Evolutionary conservation across 2,888 invertebrate genomes (phyloP), one percentile per base, ranked within the genome.

Genomic region (Lithosia quadra): DNA sequence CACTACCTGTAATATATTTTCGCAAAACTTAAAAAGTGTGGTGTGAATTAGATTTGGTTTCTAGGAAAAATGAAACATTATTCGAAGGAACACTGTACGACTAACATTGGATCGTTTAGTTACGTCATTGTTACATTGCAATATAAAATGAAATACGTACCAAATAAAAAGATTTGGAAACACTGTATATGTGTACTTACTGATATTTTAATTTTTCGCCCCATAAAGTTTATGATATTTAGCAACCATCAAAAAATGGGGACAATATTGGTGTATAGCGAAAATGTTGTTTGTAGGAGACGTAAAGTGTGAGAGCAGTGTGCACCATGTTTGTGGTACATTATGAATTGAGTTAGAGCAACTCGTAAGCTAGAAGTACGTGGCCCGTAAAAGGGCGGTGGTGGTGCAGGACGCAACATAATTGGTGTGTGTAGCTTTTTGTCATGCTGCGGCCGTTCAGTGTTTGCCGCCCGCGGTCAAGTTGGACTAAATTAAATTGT

Each of bases 401-500:
- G 77, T 76, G 78, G 75, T 83, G 79, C 80, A 78, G 80, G 82
- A 60, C 43, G 43, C 60, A 73, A 74, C 84, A 86, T 93, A 94
- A 93, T 93, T 93, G 92, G 92, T 91, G 90, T 92, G 89, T 93
- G 92, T 93, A 91, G 90, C 90, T 91, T 92, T 92, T 91, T 90
- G 90, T 89, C 85, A 86, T 81, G 85, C 85, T 81, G 78, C 82
- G 84, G 83, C 86, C 85, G 87, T 90, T 91, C 85, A 87, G 86
- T 91, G 90, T 92, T 90, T 90, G 90, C 86, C 84, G 89, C 86
- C 86, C 77, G 88, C 86, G 91, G 91, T 90, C 87, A 92, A 92
- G 91, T 93, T 93, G 87, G 90, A 88, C 91, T 87, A 93, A 94
- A 94, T 94, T 92, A 94, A 93, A 93, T 93, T 93, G 91, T 92